Evolutionary conservation across 2,113 vertebrate species (phyloP), one percentile per base, ranked within the genome.

Genomic region (Bubo bubo): DNA sequence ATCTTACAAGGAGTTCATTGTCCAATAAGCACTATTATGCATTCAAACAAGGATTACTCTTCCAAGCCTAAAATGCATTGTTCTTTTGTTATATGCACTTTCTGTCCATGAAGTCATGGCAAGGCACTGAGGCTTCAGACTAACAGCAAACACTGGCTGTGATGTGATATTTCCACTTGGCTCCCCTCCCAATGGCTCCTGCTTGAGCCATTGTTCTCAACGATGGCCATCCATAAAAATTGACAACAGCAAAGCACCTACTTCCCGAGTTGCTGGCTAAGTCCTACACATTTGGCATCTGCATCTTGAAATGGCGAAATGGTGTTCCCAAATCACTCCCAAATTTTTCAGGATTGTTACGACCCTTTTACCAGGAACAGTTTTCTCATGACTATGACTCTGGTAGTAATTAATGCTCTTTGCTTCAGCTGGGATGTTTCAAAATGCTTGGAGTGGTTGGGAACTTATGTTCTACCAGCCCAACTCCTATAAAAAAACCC

Each of bases 41-140:
- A 67, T 95, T 97, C 94, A 95, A 92, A 79, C 80, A 14, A 49
- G 86, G 91, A 88, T 90, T 86, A 23, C 90, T 73, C 95, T 93
- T 98, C 95, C 95, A 95, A 79, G 60, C 85, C 82, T 68, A 50
- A 45, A 68, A 86, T 60, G 90, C 77, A 94, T 96, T 97, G 90
- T 96, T 96, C 96, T 95, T 93, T 97, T 94, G 95, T 97, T 97
- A 63, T 72, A 85, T 47, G 62, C 63, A 34, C 86, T 76, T 72
- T 97, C 97, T 94, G 90, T 86, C 91, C 95, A 79, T 96, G 97
- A 98, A 97, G 97, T 97, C 97, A 97, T 93, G 93, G 97, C 93
- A 58, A 37, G 82, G 81, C 91, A 2, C 95, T 89, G 94, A 86
- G 93, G 85, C 79, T 83, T 80, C 90, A 88, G 70, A 83, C 94